phyloP scores from a whole-genome alignment of 2,797 vertebrate genomes.

The Mastacembelus armatus region DNA sequence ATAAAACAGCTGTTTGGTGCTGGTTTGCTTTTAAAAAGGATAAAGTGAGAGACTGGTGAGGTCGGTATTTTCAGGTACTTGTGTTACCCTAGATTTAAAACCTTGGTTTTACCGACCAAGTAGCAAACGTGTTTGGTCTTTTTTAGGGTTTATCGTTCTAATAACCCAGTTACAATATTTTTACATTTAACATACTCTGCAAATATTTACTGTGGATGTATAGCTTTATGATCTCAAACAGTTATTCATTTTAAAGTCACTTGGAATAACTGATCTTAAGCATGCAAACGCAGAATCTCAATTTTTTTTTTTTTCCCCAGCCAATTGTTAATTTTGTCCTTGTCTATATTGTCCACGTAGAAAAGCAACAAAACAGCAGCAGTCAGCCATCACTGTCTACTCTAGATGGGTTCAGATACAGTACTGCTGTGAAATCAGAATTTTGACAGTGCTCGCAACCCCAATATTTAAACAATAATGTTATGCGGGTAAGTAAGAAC shows the following conservation, averaged over 20 bases:
- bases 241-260: background rate
- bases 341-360: background rate
- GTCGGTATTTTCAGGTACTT: too few relatives aligned
- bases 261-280: background rate
- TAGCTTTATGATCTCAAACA: background rate
- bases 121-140: too few relatives aligned
- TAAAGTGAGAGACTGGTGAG: too few relatives aligned
- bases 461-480: background rate
- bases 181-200: background rate
- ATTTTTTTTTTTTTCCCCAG: background rate
- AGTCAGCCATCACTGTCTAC: conserved; percentile 2
- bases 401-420: background rate
- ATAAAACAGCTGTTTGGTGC: background rate
- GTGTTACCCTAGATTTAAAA: too few relatives aligned
- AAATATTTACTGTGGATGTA: background rate
- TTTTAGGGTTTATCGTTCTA: too few relatives aligned
- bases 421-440: background rate
- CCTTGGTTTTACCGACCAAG: too few relatives aligned
- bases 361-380: conserved; percentile 4
- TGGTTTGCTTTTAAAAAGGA: background rate
- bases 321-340: conserved; percentile 9
- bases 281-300: background rate
- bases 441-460: background rate
- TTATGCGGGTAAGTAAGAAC: background rate
- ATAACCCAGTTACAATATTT: too few relatives aligned